A percentile compares a stretch with the other conserved stretches of the same genome.
These are phyloP conservation scores for Meleagris gallopavo DNA, from an alignment of 2,113 vertebrate species.

Conservation along the genomic window DNA sequence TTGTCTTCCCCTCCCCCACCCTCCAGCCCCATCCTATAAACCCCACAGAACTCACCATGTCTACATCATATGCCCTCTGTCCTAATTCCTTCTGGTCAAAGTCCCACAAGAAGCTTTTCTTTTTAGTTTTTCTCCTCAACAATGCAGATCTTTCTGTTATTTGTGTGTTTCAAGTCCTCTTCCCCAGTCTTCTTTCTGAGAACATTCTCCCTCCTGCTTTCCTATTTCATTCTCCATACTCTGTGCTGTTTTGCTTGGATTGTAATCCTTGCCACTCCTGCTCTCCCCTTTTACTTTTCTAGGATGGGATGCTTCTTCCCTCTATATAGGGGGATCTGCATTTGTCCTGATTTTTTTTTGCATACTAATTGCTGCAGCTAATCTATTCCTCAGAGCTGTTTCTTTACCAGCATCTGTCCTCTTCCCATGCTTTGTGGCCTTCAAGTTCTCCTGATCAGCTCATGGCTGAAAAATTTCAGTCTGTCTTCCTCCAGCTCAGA, in stretches of 20 bases:
- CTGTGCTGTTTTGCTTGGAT: not conserved
- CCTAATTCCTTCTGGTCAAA: not conserved
- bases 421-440: not conserved
- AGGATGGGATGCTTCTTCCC: not conserved
- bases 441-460: not conserved
- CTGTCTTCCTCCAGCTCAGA: not conserved
- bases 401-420: not conserved
- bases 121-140: not conserved
- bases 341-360: not conserved
- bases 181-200: not conserved
- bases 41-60: not conserved
- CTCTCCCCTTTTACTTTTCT: not conserved
- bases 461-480: not conserved
- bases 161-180: not conserved
- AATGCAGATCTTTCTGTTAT: not conserved
- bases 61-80: not conserved
- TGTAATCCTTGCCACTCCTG: not conserved
- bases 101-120: not conserved
- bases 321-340: not conserved
- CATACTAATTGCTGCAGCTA: not conserved
- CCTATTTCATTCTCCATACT: not conserved
- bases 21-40: not conserved
- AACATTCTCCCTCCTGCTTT: not conserved
- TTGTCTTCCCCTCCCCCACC: fast-evolving
- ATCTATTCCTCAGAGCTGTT: not conserved